Base-by-base conservation (phyloP, 2,113 vertebrate species). In the Amphilophus citrinellus region DNA sequence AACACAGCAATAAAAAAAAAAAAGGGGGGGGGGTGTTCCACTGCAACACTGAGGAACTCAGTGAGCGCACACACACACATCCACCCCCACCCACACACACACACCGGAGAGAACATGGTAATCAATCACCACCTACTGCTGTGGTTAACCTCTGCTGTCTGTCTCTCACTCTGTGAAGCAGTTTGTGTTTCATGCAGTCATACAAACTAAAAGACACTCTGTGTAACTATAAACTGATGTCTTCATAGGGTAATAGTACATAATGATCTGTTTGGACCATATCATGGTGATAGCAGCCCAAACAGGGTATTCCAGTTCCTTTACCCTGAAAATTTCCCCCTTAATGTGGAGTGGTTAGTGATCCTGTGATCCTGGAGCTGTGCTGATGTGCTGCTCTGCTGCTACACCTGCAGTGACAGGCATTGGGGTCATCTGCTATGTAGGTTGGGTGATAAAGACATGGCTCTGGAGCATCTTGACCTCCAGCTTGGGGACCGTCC, bases 21-120 rank as follows among this genome's bases (percentile, higher is more conserved):
- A 27, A 68, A 68, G 32, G 27, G 17, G 44, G 30, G 87, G 32
- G 78, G 60, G 4, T 32, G 3, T 6, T 79, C 30, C 50, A 73
- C 86, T 87, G 88, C 83, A 89, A 85, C 76, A 90, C 61, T 2
- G 7, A 60, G 27, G 60, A 80, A 27, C 66, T 85, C 50, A 60
- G 32, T 79, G 75, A 47, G 27, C 60, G 24, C 22, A 56, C 13
- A 27, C 10, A 66, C 57, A 63, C 22, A 44, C 24, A 62, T 53
- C 62, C 71, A 58, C 42, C 56, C 32, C 2, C 57, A 71, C 47
- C 57, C 1, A 20, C 24, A 22, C 56, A 22, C 35, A 32, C 59
- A 61, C 86, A 68, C 22, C 17, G 14, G 5, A 10, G 17, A 59
- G 17, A 39, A 53, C n/a, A 77, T 30, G 18, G 30, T 78, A 5